Percentiles rank a stretch among this genome's conserved stretches.
Evolutionary conservation across 2,113 vertebrate genomes (phyloP).

Genomic region (Jacana jacana): DNA sequence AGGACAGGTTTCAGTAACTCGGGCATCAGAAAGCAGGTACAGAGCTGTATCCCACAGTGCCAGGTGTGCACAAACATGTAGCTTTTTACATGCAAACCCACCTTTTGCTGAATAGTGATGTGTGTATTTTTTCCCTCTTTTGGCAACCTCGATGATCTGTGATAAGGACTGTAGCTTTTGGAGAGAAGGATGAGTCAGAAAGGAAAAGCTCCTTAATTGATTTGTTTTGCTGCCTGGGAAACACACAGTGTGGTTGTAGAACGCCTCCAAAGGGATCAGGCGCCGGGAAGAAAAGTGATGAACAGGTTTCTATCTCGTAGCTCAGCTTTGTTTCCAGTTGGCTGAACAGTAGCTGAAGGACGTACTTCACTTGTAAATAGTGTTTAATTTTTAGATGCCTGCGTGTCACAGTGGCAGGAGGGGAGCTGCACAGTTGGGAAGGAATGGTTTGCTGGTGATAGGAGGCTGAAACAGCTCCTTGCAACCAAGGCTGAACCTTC

Average conservation of each 20-base stretch:
- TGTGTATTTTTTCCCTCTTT: neutral
- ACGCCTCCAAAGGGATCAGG: neutral
- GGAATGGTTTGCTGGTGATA: neutral
- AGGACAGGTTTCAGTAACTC: neutral
- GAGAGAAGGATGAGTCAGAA: constrained; percentile 8
- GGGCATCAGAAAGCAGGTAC: neutral
- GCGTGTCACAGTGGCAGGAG: neutral
- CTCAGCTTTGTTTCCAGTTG: neutral
- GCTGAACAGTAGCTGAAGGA: neutral
- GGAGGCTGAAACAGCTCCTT: neutral
- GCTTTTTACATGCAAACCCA: neutral
- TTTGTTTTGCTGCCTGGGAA: constrained; percentile 29
- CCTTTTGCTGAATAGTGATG: neutral
- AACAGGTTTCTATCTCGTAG: neutral
- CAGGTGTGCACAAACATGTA: neutral
- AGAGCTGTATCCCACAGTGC: neutral
- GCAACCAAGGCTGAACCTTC: constrained; percentile 2
- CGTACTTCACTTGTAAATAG: neutral
- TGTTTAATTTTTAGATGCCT: neutral
- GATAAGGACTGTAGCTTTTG: neutral
- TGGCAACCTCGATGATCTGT: neutral
- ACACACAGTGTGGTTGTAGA: neutral
- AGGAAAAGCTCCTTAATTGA: constrained; percentile 17
- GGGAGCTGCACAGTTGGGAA: neutral
- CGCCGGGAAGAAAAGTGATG: neutral